These are phyloP conservation scores for Tragelaphus strepsiceros DNA, from an alignment of 2,113 vertebrate species.

Conservation along the genomic window DNA sequence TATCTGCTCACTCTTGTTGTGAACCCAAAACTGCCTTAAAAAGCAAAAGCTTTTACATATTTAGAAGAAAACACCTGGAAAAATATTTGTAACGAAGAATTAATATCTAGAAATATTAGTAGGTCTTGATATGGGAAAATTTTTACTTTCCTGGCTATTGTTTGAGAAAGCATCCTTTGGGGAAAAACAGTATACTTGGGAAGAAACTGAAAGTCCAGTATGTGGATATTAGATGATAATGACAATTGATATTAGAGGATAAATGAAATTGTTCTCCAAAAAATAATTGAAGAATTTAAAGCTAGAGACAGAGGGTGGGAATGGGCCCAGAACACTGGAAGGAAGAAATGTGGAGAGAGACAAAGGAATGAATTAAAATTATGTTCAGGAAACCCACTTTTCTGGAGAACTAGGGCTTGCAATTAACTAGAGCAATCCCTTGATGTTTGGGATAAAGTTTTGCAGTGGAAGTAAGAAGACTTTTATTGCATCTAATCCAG, in stretches of 20 bases:
- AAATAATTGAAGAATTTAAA: not conserved
- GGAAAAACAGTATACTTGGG: not conserved
- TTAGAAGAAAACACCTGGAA: not conserved
- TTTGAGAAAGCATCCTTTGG: not conserved
- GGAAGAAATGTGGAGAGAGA: not conserved
- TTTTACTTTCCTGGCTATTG: not conserved
- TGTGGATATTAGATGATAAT: not conserved
- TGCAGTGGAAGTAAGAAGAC: not conserved
- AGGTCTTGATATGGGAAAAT: not conserved
- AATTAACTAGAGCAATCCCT: not conserved
- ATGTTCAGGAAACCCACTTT: not conserved
- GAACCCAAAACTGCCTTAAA: not conserved
- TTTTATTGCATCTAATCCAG: not conserved
- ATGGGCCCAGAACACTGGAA: not conserved
- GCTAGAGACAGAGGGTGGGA: not conserved
- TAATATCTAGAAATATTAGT: not conserved
- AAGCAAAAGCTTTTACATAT: not conserved
- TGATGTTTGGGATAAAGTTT: not conserved
- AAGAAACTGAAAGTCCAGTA: not conserved
- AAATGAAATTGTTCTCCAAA: not conserved
- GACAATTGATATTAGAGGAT: not conserved
- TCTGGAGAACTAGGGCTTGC: not conserved
- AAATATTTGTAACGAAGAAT: not conserved
- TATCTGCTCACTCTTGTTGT: not conserved
- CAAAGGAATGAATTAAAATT: not conserved